Base-by-base conservation (phyloP, 2,797 vertebrate genomes). In the Lutjanus campechanus region DNA sequence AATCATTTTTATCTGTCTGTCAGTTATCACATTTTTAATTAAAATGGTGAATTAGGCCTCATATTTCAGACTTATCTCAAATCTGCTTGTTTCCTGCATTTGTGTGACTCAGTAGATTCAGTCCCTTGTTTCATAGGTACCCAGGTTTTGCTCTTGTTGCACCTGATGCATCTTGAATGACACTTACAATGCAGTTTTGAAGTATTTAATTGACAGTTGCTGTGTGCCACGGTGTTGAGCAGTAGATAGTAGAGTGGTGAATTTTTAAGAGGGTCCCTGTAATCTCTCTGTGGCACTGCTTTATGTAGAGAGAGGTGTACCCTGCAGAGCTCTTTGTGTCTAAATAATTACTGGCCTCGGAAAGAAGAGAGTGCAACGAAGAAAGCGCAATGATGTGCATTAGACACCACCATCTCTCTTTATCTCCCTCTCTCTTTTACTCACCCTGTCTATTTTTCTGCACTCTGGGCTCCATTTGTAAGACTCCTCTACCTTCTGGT, bases 281-380 rank as follows among this genome's bases (percentile, higher is more conserved):
- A 68, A 86, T 85, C 77, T 87, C 79, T 85, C 73, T 59, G 79
- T 81, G 75, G 22, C 73, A 17, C 62, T 11, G 79, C 54, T 76
- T 76, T 44, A 85, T 87, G 83, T 86, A 29, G 10, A 79, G 76
- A 76, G 82, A 85, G 75, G 78, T 82, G 82, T 82, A 68, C 56
- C 87, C 84, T 69, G 81, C 85, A 73, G 70, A 81, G 86, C 77
- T 86, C 83, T 88, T 89, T 87, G 89, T 89, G 88, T 85, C 85
- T 92, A 77, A 91, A 91, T 93, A 91, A 93, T 92, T 90, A 90
- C 88, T 91, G 85, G 49, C 80, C 81, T 83, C 29, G 70, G 79
- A 88, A 72, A 87, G 84, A 88, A 65, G 84, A 86, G 80, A 83
- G 84, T 66, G 79, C 64, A 64, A 63, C 8, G 51, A 71, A 85